phyloP scores from a whole-genome alignment of 2,888 invertebrate species.

The Ceramica pisi region DNA sequence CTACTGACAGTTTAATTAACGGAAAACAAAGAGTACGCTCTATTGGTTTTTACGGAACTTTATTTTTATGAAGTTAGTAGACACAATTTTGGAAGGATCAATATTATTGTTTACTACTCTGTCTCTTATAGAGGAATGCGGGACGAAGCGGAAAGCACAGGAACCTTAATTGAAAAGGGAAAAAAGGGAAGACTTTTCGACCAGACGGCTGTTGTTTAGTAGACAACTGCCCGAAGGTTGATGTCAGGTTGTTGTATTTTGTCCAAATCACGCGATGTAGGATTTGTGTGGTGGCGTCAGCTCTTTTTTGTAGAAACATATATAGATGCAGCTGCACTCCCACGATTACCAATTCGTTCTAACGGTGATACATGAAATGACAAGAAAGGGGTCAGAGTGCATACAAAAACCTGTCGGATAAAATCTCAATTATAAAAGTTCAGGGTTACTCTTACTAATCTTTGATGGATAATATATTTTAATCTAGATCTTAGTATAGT shows the following conservation, averaged over 20 bases:
- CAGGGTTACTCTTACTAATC: background rate
- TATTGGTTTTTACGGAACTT: conserved; percentile 32
- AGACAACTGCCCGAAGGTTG: no score
- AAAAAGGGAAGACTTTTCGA: background rate
- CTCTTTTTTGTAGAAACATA: no score
- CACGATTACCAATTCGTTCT: no score
- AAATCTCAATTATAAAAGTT: background rate
- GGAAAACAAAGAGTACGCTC: conserved; percentile 32
- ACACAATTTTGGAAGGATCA: background rate
- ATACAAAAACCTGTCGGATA: background rate
- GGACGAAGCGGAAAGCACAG: no score
- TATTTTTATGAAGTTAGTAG: background rate
- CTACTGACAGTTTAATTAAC: conserved; percentile 55
- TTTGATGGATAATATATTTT: background rate
- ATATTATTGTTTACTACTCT: background rate
- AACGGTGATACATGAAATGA: background rate
- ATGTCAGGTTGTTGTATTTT: no score
- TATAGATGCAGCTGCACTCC: no score
- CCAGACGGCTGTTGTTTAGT: background rate
- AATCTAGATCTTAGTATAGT: background rate
- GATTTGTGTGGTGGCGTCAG: no score
- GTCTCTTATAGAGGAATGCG: background rate
- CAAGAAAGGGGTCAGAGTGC: background rate
- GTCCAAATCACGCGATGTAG: no score
- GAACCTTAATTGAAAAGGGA: background rate